Conservation (phyloP, 2,888 invertebrate species). For the Shargacucullia verbasci region DNA sequence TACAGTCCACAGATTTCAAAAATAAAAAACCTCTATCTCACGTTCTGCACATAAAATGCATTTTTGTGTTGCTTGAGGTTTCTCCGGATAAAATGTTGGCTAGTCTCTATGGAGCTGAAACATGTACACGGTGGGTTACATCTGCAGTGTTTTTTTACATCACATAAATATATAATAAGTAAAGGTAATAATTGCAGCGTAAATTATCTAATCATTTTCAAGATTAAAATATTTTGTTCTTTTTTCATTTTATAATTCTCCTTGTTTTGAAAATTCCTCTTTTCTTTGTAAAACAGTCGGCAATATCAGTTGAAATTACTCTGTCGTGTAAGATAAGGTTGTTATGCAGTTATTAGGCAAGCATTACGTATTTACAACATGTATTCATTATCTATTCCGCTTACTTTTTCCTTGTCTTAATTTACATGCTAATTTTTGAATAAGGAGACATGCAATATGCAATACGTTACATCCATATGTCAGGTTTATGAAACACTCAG, state of each 20-base stretch:
- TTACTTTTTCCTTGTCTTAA: conserved; percentile 16
- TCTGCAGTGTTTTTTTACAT: conserved; percentile 8
- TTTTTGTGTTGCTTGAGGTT: conserved; percentile 38
- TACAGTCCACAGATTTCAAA: conserved; percentile 41
- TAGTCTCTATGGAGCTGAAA: conserved; percentile 5
- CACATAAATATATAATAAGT: conserved; percentile 9
- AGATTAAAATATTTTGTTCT: neutral
- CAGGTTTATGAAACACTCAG: too few relatives aligned
- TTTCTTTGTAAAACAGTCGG: too few relatives aligned
- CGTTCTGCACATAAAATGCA: conserved; percentile 49
- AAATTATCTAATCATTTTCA: neutral
- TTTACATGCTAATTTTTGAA: conserved; percentile 24
- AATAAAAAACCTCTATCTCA: conserved; percentile 41
- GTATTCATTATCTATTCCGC: conserved; percentile 3
- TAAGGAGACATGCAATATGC: conserved; percentile 12
- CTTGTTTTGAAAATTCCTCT: too few relatives aligned
- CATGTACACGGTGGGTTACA: conserved; percentile 23
- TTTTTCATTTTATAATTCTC: neutral
- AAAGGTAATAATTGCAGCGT: neutral
- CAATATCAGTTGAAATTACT: too few relatives aligned
- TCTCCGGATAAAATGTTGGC: conserved; percentile 24
- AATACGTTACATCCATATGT: neutral
- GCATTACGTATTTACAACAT: neutral
- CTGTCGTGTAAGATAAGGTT: too few relatives aligned
- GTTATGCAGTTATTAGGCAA: conserved; percentile 2